Evolutionary conservation across 2,797 vertebrate species (phyloP), one percentile per base, ranked within the genome.

Genomic region (Anniella stebbinsi): DNA sequence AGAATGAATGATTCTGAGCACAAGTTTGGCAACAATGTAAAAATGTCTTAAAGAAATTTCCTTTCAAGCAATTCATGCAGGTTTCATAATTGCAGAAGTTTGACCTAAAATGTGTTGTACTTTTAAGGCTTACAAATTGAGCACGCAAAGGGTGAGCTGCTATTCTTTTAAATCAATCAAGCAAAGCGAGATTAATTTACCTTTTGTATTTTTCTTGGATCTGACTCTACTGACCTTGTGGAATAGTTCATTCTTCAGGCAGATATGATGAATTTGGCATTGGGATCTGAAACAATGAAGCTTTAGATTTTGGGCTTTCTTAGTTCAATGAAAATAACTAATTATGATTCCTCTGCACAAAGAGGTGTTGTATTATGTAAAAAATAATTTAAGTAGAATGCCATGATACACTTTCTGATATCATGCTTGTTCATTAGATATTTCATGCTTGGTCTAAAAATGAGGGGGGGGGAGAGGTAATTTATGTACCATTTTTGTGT

Each of bases 391-490:
- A 69, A 48, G 28, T 80, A 83, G 33, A 88, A 70, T 82, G 85
- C 75, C 69, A 17, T 73, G 4, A 36, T 77, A 28, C 87, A 80
- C 66, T 87, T 15, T 30, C 84, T 87, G 75, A 63, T 63, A 63
- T 63, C 60, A 63, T 63, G 18, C 17, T 63, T 63, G 23, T 82
- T 70, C 89, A 8, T 8, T 92, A 36, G 54, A 86, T 93, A 75
- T 1, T 0, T 90, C 69, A 87, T 11, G 45, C n/a, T 83, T 88
- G 6, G 2, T 70, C 36, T 73, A 88, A 90, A 60, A 86, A 86
- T 80, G 0, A 0, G 87, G 87, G 87, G 80, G 0, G 0, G 88
- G 77, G 86, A 0, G 86, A 0, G 0, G 84, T 92, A 72, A 89
- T 78, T 80, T 67, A 1, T 78, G 83, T 9, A n/a, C 15, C 11